These are phyloP conservation scores for Enteromius treurensis DNA, from an alignment of 2,797 vertebrate genomes.

Conservation along the genomic window DNA sequence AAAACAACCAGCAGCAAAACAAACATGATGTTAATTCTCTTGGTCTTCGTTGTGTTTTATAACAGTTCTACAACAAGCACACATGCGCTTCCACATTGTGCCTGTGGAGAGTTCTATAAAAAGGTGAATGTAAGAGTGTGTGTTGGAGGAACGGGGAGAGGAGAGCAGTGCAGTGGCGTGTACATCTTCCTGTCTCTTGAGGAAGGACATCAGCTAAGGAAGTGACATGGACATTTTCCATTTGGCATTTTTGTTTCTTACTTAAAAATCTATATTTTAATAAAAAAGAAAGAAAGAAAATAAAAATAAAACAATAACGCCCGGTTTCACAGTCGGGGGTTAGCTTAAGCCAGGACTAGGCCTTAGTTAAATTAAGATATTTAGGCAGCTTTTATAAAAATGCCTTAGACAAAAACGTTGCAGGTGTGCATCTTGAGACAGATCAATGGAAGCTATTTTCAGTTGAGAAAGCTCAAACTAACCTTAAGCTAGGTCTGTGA, in stretches of 20 bases:
- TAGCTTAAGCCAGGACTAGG: no score
- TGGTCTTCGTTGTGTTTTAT: conserved; percentile 69
- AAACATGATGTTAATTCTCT: conserved; percentile 74
- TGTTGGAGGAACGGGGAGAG: not conserved
- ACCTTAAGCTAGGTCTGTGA: no score
- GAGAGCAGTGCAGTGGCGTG: not conserved
- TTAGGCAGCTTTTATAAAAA: no score
- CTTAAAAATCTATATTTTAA: not conserved
- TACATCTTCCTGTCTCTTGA: conserved; percentile 10
- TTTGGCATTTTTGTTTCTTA: conserved; percentile 21
- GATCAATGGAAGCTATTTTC: no score
- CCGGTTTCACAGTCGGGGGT: no score
- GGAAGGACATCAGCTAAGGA: not conserved
- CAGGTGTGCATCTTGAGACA: no score
- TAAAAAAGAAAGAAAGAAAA: not conserved
- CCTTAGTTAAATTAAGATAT: no score
- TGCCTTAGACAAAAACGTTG: no score
- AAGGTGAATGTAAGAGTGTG: not conserved
- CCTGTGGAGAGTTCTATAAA: conserved; percentile 43
- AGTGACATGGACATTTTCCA: not conserved
- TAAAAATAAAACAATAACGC: not conserved
- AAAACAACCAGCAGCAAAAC: conserved; percentile 69
- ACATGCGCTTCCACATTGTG: conserved; percentile 61
- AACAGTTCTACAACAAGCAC: conserved; percentile 38
- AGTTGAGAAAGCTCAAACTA: no score